phyloP scores from a whole-genome alignment of 64 coral and sea anemone genomes.

The Pocillopora damicornis region DNA sequence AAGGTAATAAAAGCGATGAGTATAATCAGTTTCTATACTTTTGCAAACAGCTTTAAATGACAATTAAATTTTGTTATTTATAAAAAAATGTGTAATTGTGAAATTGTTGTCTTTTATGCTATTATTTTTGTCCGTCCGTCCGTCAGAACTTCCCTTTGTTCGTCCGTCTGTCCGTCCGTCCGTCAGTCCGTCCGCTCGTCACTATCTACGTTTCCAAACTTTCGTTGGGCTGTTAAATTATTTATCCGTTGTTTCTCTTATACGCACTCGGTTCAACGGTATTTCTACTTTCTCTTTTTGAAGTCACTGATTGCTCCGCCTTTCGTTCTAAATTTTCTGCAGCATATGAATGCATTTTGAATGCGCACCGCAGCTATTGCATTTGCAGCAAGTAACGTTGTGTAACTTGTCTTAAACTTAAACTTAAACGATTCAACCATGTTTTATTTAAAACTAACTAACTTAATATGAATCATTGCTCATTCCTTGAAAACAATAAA shows the following conservation, averaged over 20 bases:
- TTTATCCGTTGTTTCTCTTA: neutral
- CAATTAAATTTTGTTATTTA: neutral
- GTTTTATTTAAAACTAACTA: no score
- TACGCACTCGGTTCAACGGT: neutral
- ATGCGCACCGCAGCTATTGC: no score
- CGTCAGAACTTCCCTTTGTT: slow-evolving; percentile 18
- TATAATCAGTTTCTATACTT: neutral
- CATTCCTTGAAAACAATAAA: no score
- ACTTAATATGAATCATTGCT: no score
- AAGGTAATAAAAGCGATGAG: slow-evolving; percentile 12
- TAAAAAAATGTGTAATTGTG: neutral
- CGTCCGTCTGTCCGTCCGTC: neutral
- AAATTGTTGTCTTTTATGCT: neutral
- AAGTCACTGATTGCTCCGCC: no score
- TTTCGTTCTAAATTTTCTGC: no score
- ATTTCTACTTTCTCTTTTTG: no score
- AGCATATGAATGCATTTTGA: no score
- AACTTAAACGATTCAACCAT: no score
- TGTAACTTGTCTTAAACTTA: no score
- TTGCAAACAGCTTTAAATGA: neutral
- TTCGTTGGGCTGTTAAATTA: neutral
- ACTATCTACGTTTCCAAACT: no score
- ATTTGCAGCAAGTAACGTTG: no score
- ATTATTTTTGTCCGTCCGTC: neutral
- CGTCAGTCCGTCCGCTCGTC: neutral